Evolutionary conservation across 2,797 vertebrate genomes (phyloP), one percentile per base, ranked within the genome.

Genomic region (Scleropages formosus): DNA sequence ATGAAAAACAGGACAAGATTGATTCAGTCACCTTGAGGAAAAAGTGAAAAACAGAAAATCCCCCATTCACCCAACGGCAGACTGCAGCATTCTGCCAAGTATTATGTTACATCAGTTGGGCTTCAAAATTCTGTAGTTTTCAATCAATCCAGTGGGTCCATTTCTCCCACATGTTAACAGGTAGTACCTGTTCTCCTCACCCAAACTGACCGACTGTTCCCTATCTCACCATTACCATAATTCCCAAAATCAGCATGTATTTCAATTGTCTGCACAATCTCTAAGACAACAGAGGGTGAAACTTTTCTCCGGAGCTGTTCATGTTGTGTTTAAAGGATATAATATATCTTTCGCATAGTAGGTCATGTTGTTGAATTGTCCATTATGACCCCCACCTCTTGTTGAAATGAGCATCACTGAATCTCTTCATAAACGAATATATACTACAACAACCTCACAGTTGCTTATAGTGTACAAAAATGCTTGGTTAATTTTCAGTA

Each of bases 401-500:
- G n/a, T 39, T 58, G 68, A 24, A 72, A 59, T n/a, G 59, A 72
- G 61, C 71, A 61, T 44, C 70, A n/a, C 51, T 63, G 60, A 64
- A 56, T 60, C 1, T 4, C 44, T 24, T n/a, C 22, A 70, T 31
- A 66, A 66, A 24, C 44, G 10, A 60, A n/a, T n/a, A n/a, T n/a
- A n/a, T n/a, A n/a, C n/a, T 59, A 51, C 53, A 46, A 12, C 20
- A 69, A 70, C 24, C 10, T 61, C 47, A 15, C 58, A 31, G 46
- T 18, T 75, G 27, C 24, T 67, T 46, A 26, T 26, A 22, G 24
- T 49, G 20, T 15, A 27, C 56, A 39, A 62, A 20, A 49, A 56
- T 60, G 39, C 39, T 69, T 47, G 22, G 44, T 47, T 22, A 12
- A 58, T 51, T 69, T 61, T 49, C 51, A 10, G 67, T 75, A 67